phyloP scores from a whole-genome alignment of 2,113 vertebrate genomes.

The Morone chrysops region DNA sequence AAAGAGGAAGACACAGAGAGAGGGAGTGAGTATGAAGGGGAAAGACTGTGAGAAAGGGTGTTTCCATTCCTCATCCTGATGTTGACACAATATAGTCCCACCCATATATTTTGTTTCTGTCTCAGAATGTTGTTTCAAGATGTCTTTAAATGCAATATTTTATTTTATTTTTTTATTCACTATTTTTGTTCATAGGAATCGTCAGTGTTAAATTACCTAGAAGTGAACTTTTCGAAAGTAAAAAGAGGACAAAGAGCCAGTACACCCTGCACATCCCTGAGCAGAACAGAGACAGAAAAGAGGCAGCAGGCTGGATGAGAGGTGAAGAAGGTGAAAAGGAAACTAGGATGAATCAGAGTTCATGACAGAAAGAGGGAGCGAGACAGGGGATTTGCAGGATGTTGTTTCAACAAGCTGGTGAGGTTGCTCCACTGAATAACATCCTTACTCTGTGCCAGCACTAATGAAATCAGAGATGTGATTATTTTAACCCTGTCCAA shows the following conservation, averaged over 20 bases:
- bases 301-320: background rate
- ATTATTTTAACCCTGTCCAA: slow-evolving; percentile 47
- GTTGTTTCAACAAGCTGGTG: slow-evolving; percentile 43
- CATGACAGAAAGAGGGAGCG: background rate
- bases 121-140: background rate
- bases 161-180: too few species aligned
- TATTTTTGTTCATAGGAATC: background rate
- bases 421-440: slow-evolving; percentile 32
- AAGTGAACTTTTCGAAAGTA: background rate
- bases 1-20: slow-evolving; percentile 25
- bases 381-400: slow-evolving; percentile 5
- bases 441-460: slow-evolving; percentile 31
- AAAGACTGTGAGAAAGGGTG: slow-evolving; percentile 12
- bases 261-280: background rate
- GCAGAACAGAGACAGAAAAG: background rate
- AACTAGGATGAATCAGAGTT: slow-evolving; percentile 10
- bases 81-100: background rate
- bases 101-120: background rate
- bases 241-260: background rate
- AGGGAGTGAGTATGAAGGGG: background rate
- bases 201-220: background rate
- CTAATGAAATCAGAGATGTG: slow-evolving; percentile 54
- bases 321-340: background rate
- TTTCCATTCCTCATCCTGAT: slow-evolving; percentile 28
- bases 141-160: slow-evolving; percentile 12